Evolutionary conservation across 2,888 invertebrate genomes (phyloP).

Genomic region (Troilus luridus): DNA sequence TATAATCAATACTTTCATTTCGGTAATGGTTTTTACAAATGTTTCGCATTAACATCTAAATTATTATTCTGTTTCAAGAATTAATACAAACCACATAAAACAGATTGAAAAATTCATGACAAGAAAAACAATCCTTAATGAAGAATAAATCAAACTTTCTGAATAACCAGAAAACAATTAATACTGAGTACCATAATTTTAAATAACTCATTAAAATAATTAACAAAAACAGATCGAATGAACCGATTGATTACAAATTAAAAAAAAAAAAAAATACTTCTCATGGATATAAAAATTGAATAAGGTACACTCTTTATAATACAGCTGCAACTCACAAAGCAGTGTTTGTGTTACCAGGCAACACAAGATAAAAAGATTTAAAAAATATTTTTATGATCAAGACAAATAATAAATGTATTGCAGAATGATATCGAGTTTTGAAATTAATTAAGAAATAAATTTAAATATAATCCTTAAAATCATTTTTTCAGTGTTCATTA

Average conservation of each 20-base stretch:
- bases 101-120: neutral
- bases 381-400: neutral
- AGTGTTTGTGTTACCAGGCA: neutral
- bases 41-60: neutral
- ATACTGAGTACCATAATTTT: constrained; percentile 2
- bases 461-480: neutral
- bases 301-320: neutral
- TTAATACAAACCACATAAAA: neutral
- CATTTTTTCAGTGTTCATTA: neutral
- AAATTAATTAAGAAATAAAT: neutral
- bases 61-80: neutral
- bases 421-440: neutral
- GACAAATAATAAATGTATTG: neutral
- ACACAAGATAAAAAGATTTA: neutral
- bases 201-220: neutral
- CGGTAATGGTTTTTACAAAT: neutral
- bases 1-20: constrained; percentile 24
- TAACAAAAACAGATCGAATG: neutral
- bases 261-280: neutral
- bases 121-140: constrained; percentile 19
- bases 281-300: neutral
- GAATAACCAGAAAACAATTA: neutral
- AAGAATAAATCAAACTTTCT: neutral
- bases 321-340: neutral
- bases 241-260: neutral